phyloP scores from a whole-genome alignment of 2,797 vertebrate genomes.

The Lutjanus argentimaculatus region DNA sequence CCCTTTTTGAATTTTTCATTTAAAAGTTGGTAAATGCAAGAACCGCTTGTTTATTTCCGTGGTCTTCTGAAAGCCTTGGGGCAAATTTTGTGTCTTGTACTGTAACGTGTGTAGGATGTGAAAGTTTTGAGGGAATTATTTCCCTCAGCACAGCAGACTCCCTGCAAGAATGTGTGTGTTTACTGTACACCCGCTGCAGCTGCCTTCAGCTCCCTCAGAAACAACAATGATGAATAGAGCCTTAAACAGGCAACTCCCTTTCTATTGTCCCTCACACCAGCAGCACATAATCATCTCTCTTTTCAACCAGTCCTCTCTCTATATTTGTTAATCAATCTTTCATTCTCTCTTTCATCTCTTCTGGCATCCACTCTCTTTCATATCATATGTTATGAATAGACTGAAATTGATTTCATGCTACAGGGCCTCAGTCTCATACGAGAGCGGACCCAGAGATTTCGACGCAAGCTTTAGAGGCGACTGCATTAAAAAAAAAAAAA shows the following conservation, averaged over 20 bases:
- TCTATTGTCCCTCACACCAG: slow-evolving; percentile 41
- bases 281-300: slow-evolving; percentile 47
- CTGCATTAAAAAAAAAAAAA: slow-evolving; percentile 29
- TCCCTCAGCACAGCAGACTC: slow-evolving; percentile 16
- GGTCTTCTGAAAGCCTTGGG: slow-evolving; percentile 6
- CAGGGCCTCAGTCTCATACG: slow-evolving; percentile 22
- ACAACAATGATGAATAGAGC: slow-evolving; percentile 51
- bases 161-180: slow-evolving; percentile 37
- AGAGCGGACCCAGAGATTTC: slow-evolving; percentile 40
- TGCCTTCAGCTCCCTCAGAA: slow-evolving; percentile 45
- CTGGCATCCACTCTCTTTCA: slow-evolving; percentile 46
- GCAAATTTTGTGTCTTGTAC: slow-evolving; percentile 4
- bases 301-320: slow-evolving; percentile 38
- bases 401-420: slow-evolving; percentile 64
- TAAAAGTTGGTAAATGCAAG: background rate
- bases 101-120: slow-evolving; percentile 5
- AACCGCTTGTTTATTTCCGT: slow-evolving; percentile 3
- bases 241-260: slow-evolving; percentile 50
- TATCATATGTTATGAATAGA: slow-evolving; percentile 46
- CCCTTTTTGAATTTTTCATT: background rate
- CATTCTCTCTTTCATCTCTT: slow-evolving; percentile 50
- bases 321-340: slow-evolving; percentile 60
- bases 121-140: slow-evolving; percentile 28
- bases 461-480: slow-evolving; percentile 20
- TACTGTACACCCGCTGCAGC: background rate